These are phyloP conservation scores for Encarsia formosa DNA, from an alignment of 2,888 invertebrate species.

Conservation along the genomic window DNA sequence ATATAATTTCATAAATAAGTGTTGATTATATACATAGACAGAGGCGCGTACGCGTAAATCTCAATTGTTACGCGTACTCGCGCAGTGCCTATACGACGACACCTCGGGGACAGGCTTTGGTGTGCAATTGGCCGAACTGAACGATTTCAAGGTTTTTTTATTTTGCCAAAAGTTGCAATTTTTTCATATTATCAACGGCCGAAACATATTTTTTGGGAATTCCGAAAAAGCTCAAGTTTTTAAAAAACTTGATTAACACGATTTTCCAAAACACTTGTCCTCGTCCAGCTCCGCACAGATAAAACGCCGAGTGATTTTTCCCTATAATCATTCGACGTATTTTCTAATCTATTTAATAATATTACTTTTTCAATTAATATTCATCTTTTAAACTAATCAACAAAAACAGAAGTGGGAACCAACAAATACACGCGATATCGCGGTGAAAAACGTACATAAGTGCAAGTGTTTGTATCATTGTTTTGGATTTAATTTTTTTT, in stretches of 20 bases:
- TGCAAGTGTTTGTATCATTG: constrained; percentile 15
- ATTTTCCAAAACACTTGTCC: background rate
- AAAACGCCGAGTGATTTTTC: constrained; percentile 19
- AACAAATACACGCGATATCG: constrained; percentile 25
- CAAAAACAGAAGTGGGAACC: constrained; percentile 27
- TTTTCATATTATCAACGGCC: constrained; percentile 14
- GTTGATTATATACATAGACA: constrained; percentile 28
- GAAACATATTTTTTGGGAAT: background rate
- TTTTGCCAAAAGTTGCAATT: constrained; percentile 13
- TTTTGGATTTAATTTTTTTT: constrained; percentile 1
- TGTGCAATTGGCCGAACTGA: constrained; percentile 24
- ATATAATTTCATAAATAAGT: constrained; percentile 24
- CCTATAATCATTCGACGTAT: constrained; percentile 12
- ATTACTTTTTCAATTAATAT: constrained; percentile 9
- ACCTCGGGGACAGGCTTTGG: constrained; percentile 27
- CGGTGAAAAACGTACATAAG: constrained; percentile 21
- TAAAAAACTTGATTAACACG: background rate
- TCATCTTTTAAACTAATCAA: constrained; percentile 28
- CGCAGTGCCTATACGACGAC: constrained; percentile 23
- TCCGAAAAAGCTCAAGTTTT: constrained; percentile 9
- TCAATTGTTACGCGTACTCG: constrained; percentile 20
- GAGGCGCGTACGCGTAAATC: constrained; percentile 16
- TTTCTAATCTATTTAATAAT: constrained; percentile 7
- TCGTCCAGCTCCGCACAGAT: constrained; percentile 24
- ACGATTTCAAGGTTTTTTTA: constrained; percentile 12